Conservation (phyloP, 2,888 invertebrate genomes). For the Drosophila anomelani region DNA sequence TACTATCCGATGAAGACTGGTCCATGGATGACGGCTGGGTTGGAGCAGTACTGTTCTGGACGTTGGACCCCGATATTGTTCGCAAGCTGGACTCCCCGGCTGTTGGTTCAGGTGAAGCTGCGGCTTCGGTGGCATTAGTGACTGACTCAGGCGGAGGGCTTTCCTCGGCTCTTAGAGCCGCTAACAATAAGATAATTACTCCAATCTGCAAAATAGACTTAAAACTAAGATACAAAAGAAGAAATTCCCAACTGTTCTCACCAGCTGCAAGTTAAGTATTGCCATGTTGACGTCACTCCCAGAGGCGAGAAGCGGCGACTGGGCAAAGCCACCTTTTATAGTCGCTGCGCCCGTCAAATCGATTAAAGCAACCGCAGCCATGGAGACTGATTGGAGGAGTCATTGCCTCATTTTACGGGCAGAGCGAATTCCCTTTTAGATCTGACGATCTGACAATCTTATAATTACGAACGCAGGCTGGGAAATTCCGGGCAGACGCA, state of each 20-base stretch:
- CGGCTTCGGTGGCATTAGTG: background rate
- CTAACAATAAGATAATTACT: constrained; percentile 17
- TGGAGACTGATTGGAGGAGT: constrained; percentile 25
- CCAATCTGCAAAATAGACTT: constrained; percentile 12
- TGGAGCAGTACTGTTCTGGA: background rate
- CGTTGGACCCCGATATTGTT: background rate
- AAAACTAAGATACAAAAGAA: background rate
- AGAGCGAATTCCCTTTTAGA: constrained; percentile 32
- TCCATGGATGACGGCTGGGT: background rate
- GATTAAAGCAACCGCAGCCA: constrained; percentile 39
- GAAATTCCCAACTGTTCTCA: constrained; percentile 5
- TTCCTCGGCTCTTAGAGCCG: constrained; percentile 14
- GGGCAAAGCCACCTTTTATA: constrained; percentile 56
- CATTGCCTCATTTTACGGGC: constrained; percentile 29
- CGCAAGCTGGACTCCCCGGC: background rate
- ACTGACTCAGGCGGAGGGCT: background rate
- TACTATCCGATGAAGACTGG: background rate
- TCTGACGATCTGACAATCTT: constrained; percentile 7
- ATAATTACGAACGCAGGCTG: constrained; percentile 21
- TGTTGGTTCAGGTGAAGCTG: background rate
- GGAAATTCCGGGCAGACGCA: constrained; percentile 39
- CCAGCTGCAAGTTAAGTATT: constrained; percentile 7
- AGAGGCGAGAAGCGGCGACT: constrained; percentile 3
- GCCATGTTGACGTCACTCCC: constrained; percentile 30
- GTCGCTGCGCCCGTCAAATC: constrained; percentile 36